Evolutionary conservation across 2,888 invertebrate genomes (phyloP).

Genomic region (Papilio protenor): DNA sequence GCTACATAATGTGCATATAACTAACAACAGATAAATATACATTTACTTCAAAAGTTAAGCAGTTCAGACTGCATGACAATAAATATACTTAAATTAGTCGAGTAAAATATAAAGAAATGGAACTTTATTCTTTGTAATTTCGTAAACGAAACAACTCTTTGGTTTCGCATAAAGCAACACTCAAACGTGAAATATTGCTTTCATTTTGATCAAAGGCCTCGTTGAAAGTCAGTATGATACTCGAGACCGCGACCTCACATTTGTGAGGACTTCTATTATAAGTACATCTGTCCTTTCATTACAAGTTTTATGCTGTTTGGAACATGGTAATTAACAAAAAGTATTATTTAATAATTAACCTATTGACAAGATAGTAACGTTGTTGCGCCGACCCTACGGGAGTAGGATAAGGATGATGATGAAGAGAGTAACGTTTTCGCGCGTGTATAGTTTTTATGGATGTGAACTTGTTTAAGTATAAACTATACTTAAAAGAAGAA

Average conservation of each 20-base stretch:
- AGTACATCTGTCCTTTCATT: conserved; percentile 10
- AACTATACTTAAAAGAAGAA: too few relatives aligned
- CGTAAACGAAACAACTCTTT: conserved; percentile 13
- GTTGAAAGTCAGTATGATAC: conserved; percentile 15
- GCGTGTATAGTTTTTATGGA: too few relatives aligned
- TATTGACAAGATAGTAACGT: neutral
- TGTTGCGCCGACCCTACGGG: too few relatives aligned
- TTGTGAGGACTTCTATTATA: neutral
- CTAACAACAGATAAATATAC: too few relatives aligned
- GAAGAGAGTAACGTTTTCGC: neutral
- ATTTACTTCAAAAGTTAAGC: too few relatives aligned
- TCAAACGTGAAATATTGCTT: conserved; percentile 27
- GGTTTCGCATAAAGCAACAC: conserved; percentile 16
- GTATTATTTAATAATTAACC: neutral
- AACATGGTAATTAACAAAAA: neutral
- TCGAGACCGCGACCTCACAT: neutral
- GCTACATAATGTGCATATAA: too few relatives aligned
- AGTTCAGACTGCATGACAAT: neutral
- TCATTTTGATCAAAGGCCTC: conserved; percentile 21
- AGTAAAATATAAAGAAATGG: neutral
- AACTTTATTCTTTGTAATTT: neutral
- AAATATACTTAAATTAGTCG: neutral
- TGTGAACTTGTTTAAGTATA: too few relatives aligned
- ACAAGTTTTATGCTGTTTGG: neutral
- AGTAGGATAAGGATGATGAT: too few relatives aligned